These are phyloP conservation scores for Ariopsis seemanni DNA, from an alignment of 2,113 vertebrate genomes.

Conservation along the genomic window DNA sequence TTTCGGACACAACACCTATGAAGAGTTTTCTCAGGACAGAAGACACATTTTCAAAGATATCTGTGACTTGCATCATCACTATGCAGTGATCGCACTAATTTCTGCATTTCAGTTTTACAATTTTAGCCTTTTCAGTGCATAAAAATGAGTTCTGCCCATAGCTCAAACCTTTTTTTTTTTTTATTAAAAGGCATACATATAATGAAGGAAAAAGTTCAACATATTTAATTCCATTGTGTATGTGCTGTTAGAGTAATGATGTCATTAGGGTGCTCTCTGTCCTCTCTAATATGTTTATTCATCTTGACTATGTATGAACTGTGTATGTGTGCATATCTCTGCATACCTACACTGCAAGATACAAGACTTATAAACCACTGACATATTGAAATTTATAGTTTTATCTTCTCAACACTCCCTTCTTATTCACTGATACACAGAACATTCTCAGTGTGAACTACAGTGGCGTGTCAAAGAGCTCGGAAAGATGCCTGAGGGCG, in stretches of 20 bases:
- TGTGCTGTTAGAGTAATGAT: neutral
- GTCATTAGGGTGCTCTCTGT: neutral
- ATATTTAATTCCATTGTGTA: neutral
- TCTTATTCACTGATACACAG: neutral
- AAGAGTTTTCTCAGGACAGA: neutral
- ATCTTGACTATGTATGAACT: neutral
- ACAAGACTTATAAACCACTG: neutral
- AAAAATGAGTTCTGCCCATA: neutral
- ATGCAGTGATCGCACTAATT: neutral
- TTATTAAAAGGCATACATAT: neutral
- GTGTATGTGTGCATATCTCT: neutral
- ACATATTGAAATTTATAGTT: conserved; percentile 15
- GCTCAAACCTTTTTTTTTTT: neutral
- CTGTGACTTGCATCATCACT: neutral
- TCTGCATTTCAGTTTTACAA: neutral
- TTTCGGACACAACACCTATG: too few species aligned
- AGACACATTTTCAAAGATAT: neutral
- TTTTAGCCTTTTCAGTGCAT: neutral
- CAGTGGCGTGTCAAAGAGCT: conserved; percentile 2
- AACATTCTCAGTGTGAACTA: conserved; percentile 25
- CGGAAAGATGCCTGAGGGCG: conserved; percentile 23
- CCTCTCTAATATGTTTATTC: neutral
- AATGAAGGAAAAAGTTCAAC: neutral
- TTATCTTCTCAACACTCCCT: neutral
- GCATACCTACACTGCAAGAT: neutral